Evolutionary conservation across 2,888 invertebrate genomes (phyloP), one percentile per base, ranked within the genome.

Genomic region (Steinernema carpocapsae): DNA sequence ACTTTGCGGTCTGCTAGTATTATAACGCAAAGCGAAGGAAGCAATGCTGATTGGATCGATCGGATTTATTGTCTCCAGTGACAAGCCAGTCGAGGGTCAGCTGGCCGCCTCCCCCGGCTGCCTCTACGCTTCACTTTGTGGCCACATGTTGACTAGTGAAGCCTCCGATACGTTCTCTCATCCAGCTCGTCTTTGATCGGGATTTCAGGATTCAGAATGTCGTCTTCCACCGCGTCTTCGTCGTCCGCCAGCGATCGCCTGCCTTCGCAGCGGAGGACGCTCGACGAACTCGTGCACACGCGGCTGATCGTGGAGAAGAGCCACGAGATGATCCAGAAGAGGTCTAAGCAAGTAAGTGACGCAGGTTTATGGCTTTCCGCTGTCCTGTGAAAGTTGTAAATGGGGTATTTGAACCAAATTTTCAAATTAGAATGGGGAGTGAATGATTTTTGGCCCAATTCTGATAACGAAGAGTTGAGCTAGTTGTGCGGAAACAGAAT

Each of bases 211-310:
- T 37, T 37, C 37, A 37, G 32, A 17, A 64, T 64, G 64, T 64
- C 64, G 3, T 48, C 48, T 37, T 52, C 52, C 1, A 52, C 52
- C 29, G 64, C 64, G 1, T 64, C 64, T 2, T 64, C 64, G 29
- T 32, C 32, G 1, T 64, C 64, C 64, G 26, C 64, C 29, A 64
- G 64, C 19, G 64, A 64, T n/a, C 48, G 19, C 2, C 17, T 14
- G 64, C 29, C 64, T 64, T 64, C 64, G 64, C 64, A 64, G 32
- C 64, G 64, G 17, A 22, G 64, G 37, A 64, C 37, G 17, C 64
- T 64, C 32, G 64, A 64, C 32, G 32, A 64, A 26, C 64, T 64
- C 17, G 64, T 19, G 64, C 64, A 64, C 64, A 64, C 64, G 64
- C 64, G 64, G 17, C 14, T 17, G 64, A 64, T 64, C 14, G 37